Evolutionary conservation across 2,888 invertebrate species (phyloP).

Genomic region (Tuta absoluta): DNA sequence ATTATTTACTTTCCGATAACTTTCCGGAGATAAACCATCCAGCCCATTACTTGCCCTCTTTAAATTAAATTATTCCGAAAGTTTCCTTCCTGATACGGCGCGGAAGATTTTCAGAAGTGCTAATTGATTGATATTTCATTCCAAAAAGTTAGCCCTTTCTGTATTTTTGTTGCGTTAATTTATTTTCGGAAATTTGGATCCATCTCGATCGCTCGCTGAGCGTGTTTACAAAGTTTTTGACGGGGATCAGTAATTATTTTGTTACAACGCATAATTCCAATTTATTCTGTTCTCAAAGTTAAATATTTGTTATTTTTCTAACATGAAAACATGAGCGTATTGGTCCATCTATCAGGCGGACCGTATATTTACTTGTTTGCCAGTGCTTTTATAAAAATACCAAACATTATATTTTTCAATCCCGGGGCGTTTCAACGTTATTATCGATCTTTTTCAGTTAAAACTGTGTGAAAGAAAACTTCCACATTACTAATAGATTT

Average conservation of each 20-base stretch:
- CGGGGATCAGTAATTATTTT: conserved; percentile 5
- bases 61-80: conserved; percentile 71
- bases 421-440: too few species aligned
- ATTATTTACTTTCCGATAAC: conserved; percentile 63
- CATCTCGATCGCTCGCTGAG: background rate
- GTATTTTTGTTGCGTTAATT: conserved; percentile 23
- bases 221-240: conserved; percentile 2
- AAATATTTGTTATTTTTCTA: too few species aligned
- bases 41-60: conserved; percentile 51
- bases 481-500: too few species aligned
- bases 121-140: conserved; percentile 68
- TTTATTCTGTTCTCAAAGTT: background rate
- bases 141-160: conserved; percentile 36
- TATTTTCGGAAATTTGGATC: background rate
- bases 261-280: background rate
- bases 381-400: too few species aligned
- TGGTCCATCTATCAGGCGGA: too few species aligned
- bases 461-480: too few species aligned
- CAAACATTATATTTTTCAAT: too few species aligned
- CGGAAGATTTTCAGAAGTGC: conserved; percentile 53
- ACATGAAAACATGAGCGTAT: too few species aligned
- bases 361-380: too few species aligned
- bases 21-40: conserved; percentile 58
- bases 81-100: conserved; percentile 50
- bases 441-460: too few species aligned